Evolutionary conservation across 2,113 vertebrate genomes (phyloP), one percentile per base, ranked within the genome.

Genomic region (Nyctereutes procyonoides): DNA sequence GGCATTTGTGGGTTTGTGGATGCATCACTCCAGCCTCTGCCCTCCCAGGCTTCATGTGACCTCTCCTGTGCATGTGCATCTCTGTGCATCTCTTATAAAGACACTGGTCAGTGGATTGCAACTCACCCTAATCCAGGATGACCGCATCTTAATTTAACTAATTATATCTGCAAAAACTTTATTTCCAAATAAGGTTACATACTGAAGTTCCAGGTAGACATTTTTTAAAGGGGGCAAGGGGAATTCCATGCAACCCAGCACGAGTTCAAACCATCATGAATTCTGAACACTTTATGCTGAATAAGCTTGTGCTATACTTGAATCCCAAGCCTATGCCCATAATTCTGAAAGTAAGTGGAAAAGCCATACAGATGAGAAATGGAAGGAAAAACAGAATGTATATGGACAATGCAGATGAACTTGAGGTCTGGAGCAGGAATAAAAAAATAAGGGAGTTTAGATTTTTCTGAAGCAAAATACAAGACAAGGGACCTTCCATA

Each of bases 401-500:
- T 20, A 5, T 10, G 2, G 6, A 2, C 20, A 24, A 58, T 4
- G 2, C 35, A 76, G 12, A 86, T 67, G 53, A 93, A 16, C 8
- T n/a, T 79, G 30, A 30, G 20, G 24, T 28, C 32, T 48, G 19
- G n/a, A 30, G 32, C 7, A 79, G 55, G 71, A 94, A 12, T 76
- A 58, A 84, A 58, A 58, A 10, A 38, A 14, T 17, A 84, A 77
- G 2, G 67, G 10, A 69, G 22, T 62, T 81, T 28, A 28, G n/a
- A 83, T 62, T 83, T 91, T 88, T 88, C 48, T 62, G 82, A 93
- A 92, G 22, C 35, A 90, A 93, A 92, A 11, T 38, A 67, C 35
- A 95, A 74, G 20, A 63, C 48, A 81, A 63, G 9, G 24, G 30
- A 48, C 8, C 11, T 10, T 82, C 51, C 69, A 8, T 67, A 83